Base-by-base conservation (phyloP, 1,140 invertebrate species). In the Rhyacophila brunnea region DNA sequence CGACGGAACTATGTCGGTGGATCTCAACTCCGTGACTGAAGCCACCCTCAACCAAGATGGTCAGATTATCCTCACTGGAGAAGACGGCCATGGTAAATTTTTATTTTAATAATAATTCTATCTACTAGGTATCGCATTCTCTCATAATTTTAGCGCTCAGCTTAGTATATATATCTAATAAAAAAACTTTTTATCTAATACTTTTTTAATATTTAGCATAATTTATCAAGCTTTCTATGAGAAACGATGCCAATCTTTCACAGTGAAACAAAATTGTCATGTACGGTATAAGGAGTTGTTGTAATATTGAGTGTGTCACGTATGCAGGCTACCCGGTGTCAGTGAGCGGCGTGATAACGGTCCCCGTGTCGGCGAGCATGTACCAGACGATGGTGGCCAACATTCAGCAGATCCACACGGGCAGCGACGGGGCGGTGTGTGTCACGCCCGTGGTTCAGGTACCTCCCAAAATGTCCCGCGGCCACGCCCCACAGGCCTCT, bases 301-400 rank as follows among this genome's bases (percentile, higher is more conserved):
- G n/a, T n/a, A n/a, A n/a, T n/a, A n/a, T n/a, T n/a, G n/a, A n/a
- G n/a, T n/a, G n/a, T n/a, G n/a, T n/a, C 23, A 9, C 23, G 9
- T 49, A 80, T 79, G 51, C 80, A 86, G 88, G 87, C 49, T 92
- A 87, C 82, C 91, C 87, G 14, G 87, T 92, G 47, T 90, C 90
- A 56, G 92, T 95, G 59, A 94, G 91, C 68, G 93, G 95, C 40
- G 95, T 97, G 74, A 95, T 98, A 67, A 95, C 93, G 35, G 91
- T 97, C 58, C 95, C 95, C 44, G 93, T 97, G 47, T 92, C 92
- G 18, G 90, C 92, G 34, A 92, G 91, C 54, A 95, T 97, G 90
- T 98, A 97, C 79, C 95, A 97, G 76, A 93, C 92, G 36, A 93
- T 98, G 80, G 92, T 96, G 67, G 91, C 92, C 18, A 94, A 93